Conservation (phyloP, 2,888 invertebrate species). For the Stratiomys singularior region DNA sequence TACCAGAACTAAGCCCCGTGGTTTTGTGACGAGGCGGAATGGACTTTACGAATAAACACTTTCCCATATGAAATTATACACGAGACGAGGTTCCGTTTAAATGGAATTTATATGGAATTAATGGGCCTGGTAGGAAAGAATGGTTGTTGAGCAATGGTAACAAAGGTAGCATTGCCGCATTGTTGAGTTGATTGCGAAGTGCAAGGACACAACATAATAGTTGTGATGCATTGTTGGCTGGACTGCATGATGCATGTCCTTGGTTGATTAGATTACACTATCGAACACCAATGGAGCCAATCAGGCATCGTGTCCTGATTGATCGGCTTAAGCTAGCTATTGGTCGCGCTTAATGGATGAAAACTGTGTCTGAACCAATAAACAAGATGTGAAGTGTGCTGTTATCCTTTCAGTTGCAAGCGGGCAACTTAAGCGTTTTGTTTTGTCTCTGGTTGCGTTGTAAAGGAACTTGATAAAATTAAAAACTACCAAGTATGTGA, state of each 20-base stretch:
- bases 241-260: neutral
- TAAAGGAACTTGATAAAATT: too few species aligned
- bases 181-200: neutral
- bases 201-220: neutral
- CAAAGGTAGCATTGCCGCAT: neutral
- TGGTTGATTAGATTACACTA: slow-evolving; percentile 24
- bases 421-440: too few species aligned
- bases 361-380: too few species aligned
- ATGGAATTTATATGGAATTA: slow-evolving; percentile 29
- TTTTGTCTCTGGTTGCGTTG: too few species aligned
- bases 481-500: too few species aligned
- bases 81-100: slow-evolving; percentile 10
- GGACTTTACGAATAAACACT: slow-evolving; percentile 23
- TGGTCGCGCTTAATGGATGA: neutral
- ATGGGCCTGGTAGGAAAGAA: slow-evolving; percentile 1
- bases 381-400: too few species aligned
- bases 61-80: slow-evolving; percentile 26
- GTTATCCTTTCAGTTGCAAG: too few species aligned
- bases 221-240: neutral
- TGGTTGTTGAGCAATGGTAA: neutral
- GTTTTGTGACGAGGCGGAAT: neutral
- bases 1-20: neutral
- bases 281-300: slow-evolving; percentile 28
- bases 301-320: slow-evolving; percentile 28
- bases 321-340: slow-evolving; percentile 17